A percentile compares a stretch with the other conserved stretches of the same genome.
Conservation (phyloP, 2,888 invertebrate species). For the Oscheius sp. region DNA sequence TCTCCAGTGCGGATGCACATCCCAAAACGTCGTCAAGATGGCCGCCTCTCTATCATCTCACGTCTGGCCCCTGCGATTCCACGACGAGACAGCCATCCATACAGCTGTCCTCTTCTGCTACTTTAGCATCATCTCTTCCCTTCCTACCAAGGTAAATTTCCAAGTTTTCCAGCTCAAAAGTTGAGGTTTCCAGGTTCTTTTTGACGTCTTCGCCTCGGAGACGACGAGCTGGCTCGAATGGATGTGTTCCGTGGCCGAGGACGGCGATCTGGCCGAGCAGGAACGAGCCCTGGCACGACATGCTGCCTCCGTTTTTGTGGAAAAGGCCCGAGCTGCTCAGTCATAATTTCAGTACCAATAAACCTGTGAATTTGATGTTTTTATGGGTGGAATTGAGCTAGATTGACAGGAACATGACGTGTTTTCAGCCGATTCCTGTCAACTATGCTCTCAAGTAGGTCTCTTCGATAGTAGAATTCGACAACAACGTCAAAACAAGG, state of each 20-base stretch:
- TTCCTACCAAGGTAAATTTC: slow-evolving; percentile 11
- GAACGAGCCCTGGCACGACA: slow-evolving; percentile 15
- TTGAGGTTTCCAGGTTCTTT: slow-evolving; percentile 16
- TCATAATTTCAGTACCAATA: no score
- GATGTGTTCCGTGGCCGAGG: slow-evolving; percentile 20
- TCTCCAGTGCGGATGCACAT: slow-evolving; percentile 16
- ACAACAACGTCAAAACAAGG: no score
- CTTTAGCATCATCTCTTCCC: slow-evolving; percentile 7
- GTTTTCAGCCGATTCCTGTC: no score
- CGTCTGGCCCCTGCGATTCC: slow-evolving; percentile 30
- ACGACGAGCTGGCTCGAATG: slow-evolving; percentile 34
- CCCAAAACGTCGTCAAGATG: slow-evolving; percentile 34
- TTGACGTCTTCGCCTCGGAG: slow-evolving; percentile 4
- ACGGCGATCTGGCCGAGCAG: slow-evolving; percentile 25
- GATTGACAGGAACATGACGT: no score
- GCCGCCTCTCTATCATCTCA: slow-evolving; percentile 1
- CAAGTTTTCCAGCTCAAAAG: not conserved
- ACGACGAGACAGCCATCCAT: slow-evolving; percentile 31
- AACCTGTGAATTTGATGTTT: no score
- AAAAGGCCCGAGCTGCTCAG: not conserved
- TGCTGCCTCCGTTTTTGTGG: slow-evolving; percentile 5
- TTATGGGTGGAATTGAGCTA: no score
- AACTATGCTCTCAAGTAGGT: no score
- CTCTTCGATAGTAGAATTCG: no score
- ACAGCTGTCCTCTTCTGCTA: slow-evolving; percentile 33